Percentiles rank a stretch among this genome's conserved stretches.
Conservation (phyloP, 2,797 vertebrate species). For the Spinus olivaceus region DNA sequence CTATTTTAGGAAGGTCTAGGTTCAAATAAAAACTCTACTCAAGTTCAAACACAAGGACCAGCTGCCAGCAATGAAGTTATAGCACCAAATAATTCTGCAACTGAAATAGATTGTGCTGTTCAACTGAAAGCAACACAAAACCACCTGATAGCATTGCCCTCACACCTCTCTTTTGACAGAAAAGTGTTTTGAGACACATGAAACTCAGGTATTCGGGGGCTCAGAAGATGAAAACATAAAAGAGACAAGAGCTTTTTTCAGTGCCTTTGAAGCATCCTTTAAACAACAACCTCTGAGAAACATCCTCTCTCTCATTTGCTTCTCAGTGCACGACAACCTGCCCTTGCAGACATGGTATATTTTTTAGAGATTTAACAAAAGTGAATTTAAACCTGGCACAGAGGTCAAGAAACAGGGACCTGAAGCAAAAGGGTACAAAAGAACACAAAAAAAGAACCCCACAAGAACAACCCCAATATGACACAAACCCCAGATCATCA, state of each 20-base stretch:
- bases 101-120: background rate
- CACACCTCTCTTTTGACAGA: background rate
- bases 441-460: background rate
- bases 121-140: background rate
- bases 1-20: background rate
- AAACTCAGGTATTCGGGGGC: background rate
- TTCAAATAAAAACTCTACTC: background rate
- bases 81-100: background rate
- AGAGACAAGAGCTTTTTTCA: background rate
- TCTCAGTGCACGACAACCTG: background rate
- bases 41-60: background rate
- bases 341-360: background rate
- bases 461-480: fast-evolving
- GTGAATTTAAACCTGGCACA: background rate
- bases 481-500: background rate
- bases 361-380: background rate
- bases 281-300: background rate
- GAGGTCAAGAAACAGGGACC: background rate
- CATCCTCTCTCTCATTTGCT: background rate
- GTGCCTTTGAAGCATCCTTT: background rate
- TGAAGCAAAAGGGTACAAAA: background rate
- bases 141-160: background rate
- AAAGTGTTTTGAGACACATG: background rate
- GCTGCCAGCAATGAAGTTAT: background rate
- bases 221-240: background rate